Evolutionary conservation across 2,113 vertebrate genomes (phyloP).

Genomic region (Ailuropoda melanoleuca): DNA sequence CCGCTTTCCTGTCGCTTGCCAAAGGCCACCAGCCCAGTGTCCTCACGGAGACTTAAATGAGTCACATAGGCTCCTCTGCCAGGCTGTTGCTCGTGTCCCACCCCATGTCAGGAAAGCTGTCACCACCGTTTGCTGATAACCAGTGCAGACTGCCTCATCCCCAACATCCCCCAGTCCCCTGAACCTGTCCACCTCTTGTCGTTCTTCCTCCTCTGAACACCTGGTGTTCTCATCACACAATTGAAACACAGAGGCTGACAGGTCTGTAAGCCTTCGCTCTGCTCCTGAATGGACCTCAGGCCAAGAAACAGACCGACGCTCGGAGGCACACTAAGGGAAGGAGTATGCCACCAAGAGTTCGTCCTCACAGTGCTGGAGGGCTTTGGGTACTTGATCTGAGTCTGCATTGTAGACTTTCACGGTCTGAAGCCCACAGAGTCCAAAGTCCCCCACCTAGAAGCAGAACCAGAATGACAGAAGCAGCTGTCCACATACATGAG

Average conservation of each 20-base stretch:
- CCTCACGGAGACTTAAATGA: background rate
- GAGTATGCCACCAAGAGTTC: background rate
- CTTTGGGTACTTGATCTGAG: background rate
- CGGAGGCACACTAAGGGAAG: background rate
- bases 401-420: background rate
- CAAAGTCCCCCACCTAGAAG: background rate
- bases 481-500: background rate
- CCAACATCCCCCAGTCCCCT: background rate
- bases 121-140: background rate
- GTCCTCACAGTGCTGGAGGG: background rate
- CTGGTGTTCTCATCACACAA: background rate
- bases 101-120: background rate
- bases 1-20: background rate
- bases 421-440: background rate
- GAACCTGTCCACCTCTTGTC: background rate
- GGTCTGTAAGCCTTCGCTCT: background rate
- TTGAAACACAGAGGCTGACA: background rate
- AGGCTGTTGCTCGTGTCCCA: background rate
- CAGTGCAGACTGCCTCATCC: background rate
- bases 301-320: background rate
- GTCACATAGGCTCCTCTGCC: background rate
- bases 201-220: background rate
- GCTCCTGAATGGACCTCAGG: background rate
- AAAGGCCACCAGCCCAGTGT: background rate
- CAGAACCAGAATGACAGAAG: background rate